Evolutionary conservation across 2,888 invertebrate species (phyloP).

Genomic region (Malachius bipustulatus): DNA sequence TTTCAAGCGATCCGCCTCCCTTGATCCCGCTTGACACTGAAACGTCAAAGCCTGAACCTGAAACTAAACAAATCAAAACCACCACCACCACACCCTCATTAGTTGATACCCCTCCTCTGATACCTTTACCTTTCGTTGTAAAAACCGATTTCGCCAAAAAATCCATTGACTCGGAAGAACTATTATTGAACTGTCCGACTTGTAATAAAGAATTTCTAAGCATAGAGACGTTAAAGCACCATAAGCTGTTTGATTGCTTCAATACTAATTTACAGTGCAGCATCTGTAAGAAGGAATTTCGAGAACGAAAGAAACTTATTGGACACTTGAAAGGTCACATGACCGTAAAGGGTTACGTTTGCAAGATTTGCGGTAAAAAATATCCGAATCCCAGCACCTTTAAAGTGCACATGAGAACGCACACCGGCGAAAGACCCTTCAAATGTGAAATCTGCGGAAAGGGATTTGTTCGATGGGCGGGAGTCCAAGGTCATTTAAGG

Average conservation of each 20-base stretch:
- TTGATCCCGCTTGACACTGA: constrained; percentile 23
- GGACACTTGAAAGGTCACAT: constrained; percentile 33
- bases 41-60: not conserved
- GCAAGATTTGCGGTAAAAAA: constrained; percentile 35
- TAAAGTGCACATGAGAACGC: constrained; percentile 48
- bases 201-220: constrained; percentile 28
- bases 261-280: constrained; percentile 28
- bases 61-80: constrained; percentile 7
- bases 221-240: constrained; percentile 25
- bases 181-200: constrained; percentile 25
- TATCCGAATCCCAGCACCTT: constrained; percentile 36
- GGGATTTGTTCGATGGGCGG: constrained; percentile 33
- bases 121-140: constrained; percentile 29
- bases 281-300: constrained; percentile 32
- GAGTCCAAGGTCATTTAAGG: constrained; percentile 32
- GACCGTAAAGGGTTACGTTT: constrained; percentile 31
- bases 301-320: constrained; percentile 29
- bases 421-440: constrained; percentile 38
- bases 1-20: constrained; percentile 29
- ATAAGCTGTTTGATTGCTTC: constrained; percentile 25
- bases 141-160: too few relatives aligned
- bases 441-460: constrained; percentile 33
- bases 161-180: constrained; percentile 16
- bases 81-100: constrained; percentile 12
- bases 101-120: constrained; percentile 29